phyloP scores from a whole-genome alignment of 2,113 vertebrate genomes.

The Nycticryphes semicollaris region DNA sequence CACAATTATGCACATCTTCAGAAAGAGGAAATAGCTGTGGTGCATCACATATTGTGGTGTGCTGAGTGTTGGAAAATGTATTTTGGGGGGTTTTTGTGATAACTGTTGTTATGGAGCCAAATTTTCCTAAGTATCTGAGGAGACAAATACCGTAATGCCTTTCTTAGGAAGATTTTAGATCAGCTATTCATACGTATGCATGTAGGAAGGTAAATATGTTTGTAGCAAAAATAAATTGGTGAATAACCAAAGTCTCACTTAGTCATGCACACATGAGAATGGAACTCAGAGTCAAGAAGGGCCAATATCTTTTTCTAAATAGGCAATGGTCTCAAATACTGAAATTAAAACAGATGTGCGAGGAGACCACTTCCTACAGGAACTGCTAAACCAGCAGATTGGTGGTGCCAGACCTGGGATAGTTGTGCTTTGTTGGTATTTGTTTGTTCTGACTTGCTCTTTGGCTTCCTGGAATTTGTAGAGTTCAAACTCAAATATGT shows the following conservation, averaged over 20 bases:
- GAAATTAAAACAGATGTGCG: background rate
- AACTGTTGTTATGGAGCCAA: background rate
- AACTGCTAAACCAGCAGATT: background rate
- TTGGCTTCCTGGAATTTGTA: conserved; percentile 52
- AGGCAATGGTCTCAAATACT: background rate
- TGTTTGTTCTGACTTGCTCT: conserved; percentile 27
- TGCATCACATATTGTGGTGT: background rate
- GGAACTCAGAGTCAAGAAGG: background rate
- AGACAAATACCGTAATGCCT: background rate
- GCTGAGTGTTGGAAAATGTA: background rate
- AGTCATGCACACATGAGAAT: background rate
- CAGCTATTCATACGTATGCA: accelerated
- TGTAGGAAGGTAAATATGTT: background rate
- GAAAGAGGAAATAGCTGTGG: conserved; percentile 21
- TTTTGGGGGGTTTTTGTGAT: background rate
- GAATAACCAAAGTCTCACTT: background rate
- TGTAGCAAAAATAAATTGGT: background rate
- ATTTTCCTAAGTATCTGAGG: background rate
- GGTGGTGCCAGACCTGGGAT: background rate
- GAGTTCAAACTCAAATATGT: background rate
- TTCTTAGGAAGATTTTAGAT: background rate
- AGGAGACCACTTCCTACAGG: background rate
- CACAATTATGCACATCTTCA: background rate
- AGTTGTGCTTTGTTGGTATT: background rate
- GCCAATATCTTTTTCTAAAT: background rate